Evolutionary conservation across 2,113 vertebrate genomes (phyloP), one percentile per base, ranked within the genome.

Genomic region (Mormyrus iriodes): DNA sequence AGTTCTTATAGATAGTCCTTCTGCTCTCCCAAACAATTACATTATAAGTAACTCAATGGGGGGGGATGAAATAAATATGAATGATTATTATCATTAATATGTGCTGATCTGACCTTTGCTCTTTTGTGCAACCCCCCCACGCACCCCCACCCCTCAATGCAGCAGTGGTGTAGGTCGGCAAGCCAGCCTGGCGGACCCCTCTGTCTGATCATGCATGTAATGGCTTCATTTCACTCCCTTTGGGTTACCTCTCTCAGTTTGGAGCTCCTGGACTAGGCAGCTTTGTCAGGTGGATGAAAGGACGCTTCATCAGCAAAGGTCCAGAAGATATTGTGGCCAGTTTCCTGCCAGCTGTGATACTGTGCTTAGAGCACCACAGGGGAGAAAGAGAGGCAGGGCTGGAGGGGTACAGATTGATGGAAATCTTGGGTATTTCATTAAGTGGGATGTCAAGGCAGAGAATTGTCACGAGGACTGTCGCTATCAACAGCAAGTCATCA

Each of bases 341-440:
- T 87, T 21, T 65, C 15, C 53, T 27, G 53, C 5, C 21, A 58
- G 86, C 86, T 65, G 86, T n/a, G 55, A 65, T 65, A 65, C 42
- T 65, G 52, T 39, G 49, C 86, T 65, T 65, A 51, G 86, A 87
- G 15, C 31, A 27, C 55, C 53, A 46, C 83, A 15, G 17, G 84
- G 88, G 83, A 85, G 73, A 88, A 21, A 61, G 84, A 82, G 61
- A 53, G 65, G 51, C 48, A 53, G 15, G 83, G 27, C 82, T 46
- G 27, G 44, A 84, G 87, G 49, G 87, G 85, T 31, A 19, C 88
- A 91, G 90, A 90, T 91, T 90, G 91, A 87, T 91, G 88, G 89
- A 91, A 90, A 90, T 91, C 90, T 91, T 89, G 15, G 88, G 89
- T 90, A 89, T 90, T 92, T 92, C 91, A 92, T 92, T 92, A 92